Evolutionary conservation across 2,888 invertebrate species (phyloP).

Genomic region (Morinoia aosen): DNA sequence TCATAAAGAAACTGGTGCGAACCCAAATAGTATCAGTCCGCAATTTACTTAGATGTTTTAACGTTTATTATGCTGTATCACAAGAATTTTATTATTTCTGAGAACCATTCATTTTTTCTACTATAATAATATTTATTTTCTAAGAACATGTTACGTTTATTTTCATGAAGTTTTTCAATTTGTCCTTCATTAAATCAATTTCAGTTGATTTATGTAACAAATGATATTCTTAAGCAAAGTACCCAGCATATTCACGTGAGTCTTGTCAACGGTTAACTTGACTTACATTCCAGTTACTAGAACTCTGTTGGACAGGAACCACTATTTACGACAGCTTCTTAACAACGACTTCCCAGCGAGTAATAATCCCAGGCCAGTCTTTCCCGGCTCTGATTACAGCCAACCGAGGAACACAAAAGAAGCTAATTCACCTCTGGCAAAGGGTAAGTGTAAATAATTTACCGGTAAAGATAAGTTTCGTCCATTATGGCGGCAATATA

Average conservation of each 20-base stretch:
- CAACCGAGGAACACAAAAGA: conserved; percentile 22
- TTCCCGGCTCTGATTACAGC: conserved; percentile 2
- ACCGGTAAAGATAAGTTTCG: not conserved
- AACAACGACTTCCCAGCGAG: not conserved
- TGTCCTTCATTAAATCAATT: not conserved
- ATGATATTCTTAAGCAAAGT: not conserved
- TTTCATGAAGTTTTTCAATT: no score
- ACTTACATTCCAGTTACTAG: not conserved
- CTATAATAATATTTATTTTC: no score
- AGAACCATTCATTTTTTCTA: no score
- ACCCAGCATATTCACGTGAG: not conserved
- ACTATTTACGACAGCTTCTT: not conserved
- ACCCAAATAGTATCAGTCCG: no score
- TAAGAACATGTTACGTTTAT: no score
- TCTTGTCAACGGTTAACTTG: not conserved
- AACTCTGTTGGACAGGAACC: not conserved
- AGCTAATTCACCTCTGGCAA: conserved; percentile 25
- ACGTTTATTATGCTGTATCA: no score
- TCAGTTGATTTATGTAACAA: not conserved
- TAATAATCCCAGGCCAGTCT: not conserved
- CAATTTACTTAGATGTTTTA: no score
- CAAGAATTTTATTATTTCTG: no score
- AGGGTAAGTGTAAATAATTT: conserved; percentile 40
- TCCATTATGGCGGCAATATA: conserved; percentile 37
- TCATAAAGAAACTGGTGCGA: no score